Evolutionary conservation across 2,888 invertebrate genomes (phyloP), one percentile per base, ranked within the genome.

Genomic region (Eudasyphora cyanicolor): DNA sequence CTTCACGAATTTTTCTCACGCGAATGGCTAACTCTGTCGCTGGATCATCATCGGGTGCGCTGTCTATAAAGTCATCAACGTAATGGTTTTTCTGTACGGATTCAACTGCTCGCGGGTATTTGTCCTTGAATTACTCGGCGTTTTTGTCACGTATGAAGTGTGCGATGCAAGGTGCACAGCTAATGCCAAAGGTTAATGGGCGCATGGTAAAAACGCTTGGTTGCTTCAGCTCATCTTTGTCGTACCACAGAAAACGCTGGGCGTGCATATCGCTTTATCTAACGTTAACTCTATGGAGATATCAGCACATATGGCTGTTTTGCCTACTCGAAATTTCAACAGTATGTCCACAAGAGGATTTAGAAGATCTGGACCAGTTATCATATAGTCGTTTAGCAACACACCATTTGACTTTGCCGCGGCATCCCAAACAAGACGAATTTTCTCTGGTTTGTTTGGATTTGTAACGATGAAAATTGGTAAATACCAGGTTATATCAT

Each of bases 221-320:
- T 4, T 19, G n/a, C 17, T 49, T 5, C n/a, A 49, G 17, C 2
- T 49, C 49, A 49, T 19, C 19, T 19, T 49, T 19, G 17, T 19
- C 2, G 4, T 17, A 1, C 82, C 85, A 85, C 17, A 85, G 35
- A 21, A 85, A 79, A 1, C 83, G 76, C 21, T 85, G 80, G 0
- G 79, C 82, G 2, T 86, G 85, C n/a, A n/a, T n/a, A n/a, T n/a
- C n/a, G n/a, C n/a, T n/a, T n/a, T n/a, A n/a, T n/a, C n/a, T n/a
- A n/a, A n/a, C n/a, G n/a, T n/a, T n/a, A n/a, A n/a, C n/a, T n/a
- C n/a, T n/a, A n/a, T n/a, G n/a, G n/a, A n/a, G n/a, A n/a, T n/a
- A n/a, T n/a, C n/a, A n/a, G n/a, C n/a, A n/a, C n/a, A n/a, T n/a
- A n/a, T n/a, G n/a, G n/a, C n/a, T n/a, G n/a, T n/a, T n/a, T n/a